Evolutionary conservation across 35 echinoderm and acorn worm genomes (phyloP), one percentile per base, ranked within the genome.

Genomic region (Eucidaris tribuloides): DNA sequence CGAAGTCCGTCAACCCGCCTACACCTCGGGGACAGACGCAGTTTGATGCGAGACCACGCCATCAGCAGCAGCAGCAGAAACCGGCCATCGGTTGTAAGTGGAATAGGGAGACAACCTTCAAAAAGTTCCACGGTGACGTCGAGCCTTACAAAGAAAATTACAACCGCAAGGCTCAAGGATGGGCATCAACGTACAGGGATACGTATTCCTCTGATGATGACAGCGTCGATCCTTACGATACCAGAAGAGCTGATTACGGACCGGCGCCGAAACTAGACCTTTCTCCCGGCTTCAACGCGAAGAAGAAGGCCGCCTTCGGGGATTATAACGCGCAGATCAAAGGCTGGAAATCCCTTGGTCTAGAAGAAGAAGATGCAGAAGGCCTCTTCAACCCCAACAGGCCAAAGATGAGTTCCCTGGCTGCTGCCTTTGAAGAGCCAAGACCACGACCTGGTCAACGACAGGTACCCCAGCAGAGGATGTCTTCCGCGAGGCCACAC

Each of bases 141-240:
- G 35, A 74, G 41, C 68, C 68, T 7, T 74, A 74, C 37, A 40
- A 74, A 74, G 68, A 41, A 6, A 74, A 20, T 20, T 74, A 74
- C 68, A 74, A 74, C 68, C 68, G 68, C 7, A 74, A 40, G 9
- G 68, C 68, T 40, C 38, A 74, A 40, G 68, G 68, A 25, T 74
- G 68, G 68, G 6, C 9, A 5, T 17, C 68, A 41, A 22, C 29
- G 9, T 74, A 74, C 36, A 74, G 22, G n/a, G 68, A 74, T 74
- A 74, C 68, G 28, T n/a, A 42, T 15, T 38, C 35, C n/a, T 33
- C 38, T 24, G 41, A 41, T 25, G 68, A 74, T 74, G 68, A 41
- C 37, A 36, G 24, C 68, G 38, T 20, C 38, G 68, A 74, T 36
- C 35, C 68, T 41, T 74, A 20, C 20, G 68, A 33, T 25, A 33